phyloP scores from a whole-genome alignment of 2,888 invertebrate genomes.

The Trichogramma evanescens region DNA sequence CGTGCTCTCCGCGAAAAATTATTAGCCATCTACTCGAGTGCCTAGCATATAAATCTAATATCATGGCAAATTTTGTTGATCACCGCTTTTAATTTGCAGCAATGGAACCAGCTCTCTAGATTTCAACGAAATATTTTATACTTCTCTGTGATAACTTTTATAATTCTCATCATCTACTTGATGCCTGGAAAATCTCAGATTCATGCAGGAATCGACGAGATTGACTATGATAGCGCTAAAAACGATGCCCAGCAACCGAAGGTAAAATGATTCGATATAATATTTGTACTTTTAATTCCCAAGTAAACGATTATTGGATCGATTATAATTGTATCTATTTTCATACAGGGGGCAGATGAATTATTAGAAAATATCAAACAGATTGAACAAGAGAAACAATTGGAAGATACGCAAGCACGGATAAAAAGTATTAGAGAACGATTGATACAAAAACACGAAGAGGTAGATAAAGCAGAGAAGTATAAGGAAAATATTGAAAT shows the following conservation, averaged over 20 bases:
- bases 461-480: not conserved
- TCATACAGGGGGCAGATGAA: not conserved
- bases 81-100: conserved; percentile 52
- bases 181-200: conserved; percentile 49
- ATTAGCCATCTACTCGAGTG: too few species aligned
- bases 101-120: conserved; percentile 80
- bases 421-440: too few species aligned
- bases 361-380: not conserved
- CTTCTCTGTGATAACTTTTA: conserved; percentile 54
- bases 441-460: too few species aligned
- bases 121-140: conserved; percentile 73
- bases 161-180: conserved; percentile 57
- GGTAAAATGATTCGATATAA: not conserved
- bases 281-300: not conserved
- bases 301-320: too few species aligned
- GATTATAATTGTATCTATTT: too few species aligned
- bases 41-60: not conserved
- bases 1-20: too few species aligned
- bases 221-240: conserved; percentile 33
- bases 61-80: not conserved
- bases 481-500: conserved; percentile 23
- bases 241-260: conserved; percentile 33
- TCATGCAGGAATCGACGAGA: conserved; percentile 38
- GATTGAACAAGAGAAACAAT: too few species aligned
- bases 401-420: too few species aligned